phyloP scores from a whole-genome alignment of 1,140 invertebrate species.

The Zaprionus kolodkinae region DNA sequence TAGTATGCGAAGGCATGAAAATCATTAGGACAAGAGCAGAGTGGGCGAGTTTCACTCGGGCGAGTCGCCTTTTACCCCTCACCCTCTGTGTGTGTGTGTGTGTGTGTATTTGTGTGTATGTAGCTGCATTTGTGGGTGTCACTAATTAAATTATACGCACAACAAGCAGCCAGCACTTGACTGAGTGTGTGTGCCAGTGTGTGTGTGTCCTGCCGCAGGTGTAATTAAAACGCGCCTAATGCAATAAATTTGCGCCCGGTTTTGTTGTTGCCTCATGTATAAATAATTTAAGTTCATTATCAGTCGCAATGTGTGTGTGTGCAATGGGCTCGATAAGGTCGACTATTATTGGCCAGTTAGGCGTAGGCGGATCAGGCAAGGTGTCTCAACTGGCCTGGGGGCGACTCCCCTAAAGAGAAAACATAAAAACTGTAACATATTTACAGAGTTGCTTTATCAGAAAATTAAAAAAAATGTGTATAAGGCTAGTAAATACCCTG shows the following conservation, averaged over 20 bases:
- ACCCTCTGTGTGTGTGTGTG: conserved; percentile 3
- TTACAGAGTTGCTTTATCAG: too few relatives aligned
- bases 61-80: background rate
- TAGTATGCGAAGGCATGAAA: conserved; percentile 75
- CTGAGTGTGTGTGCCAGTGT: conserved; percentile 28
- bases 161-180: conserved; percentile 41
- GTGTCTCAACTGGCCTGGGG: too few relatives aligned
- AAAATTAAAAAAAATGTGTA: too few relatives aligned
- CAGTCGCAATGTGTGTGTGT: conserved; percentile 31
- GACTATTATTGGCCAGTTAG: conserved; percentile 4
- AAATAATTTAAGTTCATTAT: conserved; percentile 49
- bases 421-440: fast-evolving
- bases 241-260: conserved; percentile 58
- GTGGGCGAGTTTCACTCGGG: conserved; percentile 21
- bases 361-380: too few relatives aligned
- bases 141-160: conserved; percentile 77
- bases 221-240: conserved; percentile 70
- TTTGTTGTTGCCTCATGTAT: conserved; percentile 44
- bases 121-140: conserved; percentile 59
- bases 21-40: conserved; percentile 60
- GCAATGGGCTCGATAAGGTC: conserved; percentile 26
- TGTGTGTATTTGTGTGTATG: conserved; percentile 4
- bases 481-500: background rate
- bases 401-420: background rate
- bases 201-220: conserved; percentile 55